Base-by-base conservation (phyloP, 37 sponge, comb jelly and placozoan genomes). In the Haliclona indistincta region DNA sequence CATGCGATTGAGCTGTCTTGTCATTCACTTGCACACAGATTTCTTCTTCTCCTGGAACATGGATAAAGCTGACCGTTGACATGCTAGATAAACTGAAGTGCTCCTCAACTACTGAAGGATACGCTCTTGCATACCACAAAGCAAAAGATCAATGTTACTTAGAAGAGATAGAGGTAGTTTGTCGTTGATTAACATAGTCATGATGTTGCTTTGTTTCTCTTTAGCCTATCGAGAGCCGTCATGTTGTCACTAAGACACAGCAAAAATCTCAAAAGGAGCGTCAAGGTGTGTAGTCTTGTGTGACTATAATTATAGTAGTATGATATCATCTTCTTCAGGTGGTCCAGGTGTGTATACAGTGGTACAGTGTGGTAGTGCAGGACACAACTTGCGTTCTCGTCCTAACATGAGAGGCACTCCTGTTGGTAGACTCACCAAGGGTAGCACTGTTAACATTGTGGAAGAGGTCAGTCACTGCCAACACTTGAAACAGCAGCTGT, bases 341-440 rank as follows among this genome's bases (percentile, higher is more conserved):
- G 96, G 96, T 34, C 67, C 87, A n/a, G 96, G 96, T 2, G 44
- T 58, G 25, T 97, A 97, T 74, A 78, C 78, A 26, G 91, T 97
- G 72, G 78, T 89, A 35, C 93, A 93, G 77, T 97, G 99, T 87
- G 99, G 99, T 2, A 40, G 82, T 7, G 93, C 93, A 0, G 99
- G 99, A 0, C 99, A 97, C 86, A 88, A 92, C 71, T 63, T 97
- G 49, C 83, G 99, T 2, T 79, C 85, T 38, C 70, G 76, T 35
- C 90, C 95, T 28, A 81, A 76, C 68, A 56, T 80, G 58, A 79
- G 66, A 47, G 84, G 83, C 1, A 80, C 88, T 1, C 95, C 99
- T 2, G 63, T 94, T 13, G 99, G 99, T 2, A 35, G 91, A 11
- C 78, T 97, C 44, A 40, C 54, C 40, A 74, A 80, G 64, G 84